Evolutionary conservation across 2,888 invertebrate species (phyloP).

Genomic region (Trachelus iudaicus): DNA sequence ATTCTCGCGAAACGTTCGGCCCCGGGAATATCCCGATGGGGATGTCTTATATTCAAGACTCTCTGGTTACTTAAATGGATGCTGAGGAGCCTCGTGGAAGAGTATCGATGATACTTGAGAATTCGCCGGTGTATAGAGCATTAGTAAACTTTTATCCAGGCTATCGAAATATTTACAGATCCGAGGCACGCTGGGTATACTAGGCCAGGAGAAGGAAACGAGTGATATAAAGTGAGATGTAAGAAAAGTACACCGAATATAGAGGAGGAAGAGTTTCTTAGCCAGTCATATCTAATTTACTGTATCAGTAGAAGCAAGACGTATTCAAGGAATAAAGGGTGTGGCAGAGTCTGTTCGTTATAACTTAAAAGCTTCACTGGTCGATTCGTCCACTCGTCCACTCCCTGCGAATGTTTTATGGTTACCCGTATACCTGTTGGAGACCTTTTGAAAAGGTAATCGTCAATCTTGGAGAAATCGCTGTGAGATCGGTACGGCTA

Average conservation of each 20-base stretch:
- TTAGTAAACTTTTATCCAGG: constrained; percentile 42
- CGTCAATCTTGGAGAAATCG: constrained; percentile 1
- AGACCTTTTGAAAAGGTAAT: constrained; percentile 1
- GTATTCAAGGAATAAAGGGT: background rate
- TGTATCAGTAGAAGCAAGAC: background rate
- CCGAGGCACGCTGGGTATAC: constrained; percentile 8
- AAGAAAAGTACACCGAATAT: background rate
- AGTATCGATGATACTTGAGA: constrained; percentile 49
- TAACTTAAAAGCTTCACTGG: background rate
- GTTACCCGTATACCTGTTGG: background rate
- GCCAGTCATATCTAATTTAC: background rate
- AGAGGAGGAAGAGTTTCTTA: background rate
- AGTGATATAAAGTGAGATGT: background rate
- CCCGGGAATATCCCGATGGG: background rate
- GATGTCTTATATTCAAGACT: background rate
- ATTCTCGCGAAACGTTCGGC: background rate
- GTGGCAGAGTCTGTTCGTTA: background rate
- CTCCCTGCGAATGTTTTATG: background rate
- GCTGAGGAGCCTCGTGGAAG: constrained; percentile 27
- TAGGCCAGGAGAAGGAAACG: background rate
- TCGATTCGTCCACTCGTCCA: background rate
- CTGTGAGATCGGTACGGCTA: background rate
- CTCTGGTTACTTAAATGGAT: constrained; percentile 34
- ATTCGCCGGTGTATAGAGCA: constrained; percentile 8
- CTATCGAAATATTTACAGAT: constrained; percentile 34